Conservation (phyloP, 2,888 invertebrate species). For the Cerastis rubricosa region DNA sequence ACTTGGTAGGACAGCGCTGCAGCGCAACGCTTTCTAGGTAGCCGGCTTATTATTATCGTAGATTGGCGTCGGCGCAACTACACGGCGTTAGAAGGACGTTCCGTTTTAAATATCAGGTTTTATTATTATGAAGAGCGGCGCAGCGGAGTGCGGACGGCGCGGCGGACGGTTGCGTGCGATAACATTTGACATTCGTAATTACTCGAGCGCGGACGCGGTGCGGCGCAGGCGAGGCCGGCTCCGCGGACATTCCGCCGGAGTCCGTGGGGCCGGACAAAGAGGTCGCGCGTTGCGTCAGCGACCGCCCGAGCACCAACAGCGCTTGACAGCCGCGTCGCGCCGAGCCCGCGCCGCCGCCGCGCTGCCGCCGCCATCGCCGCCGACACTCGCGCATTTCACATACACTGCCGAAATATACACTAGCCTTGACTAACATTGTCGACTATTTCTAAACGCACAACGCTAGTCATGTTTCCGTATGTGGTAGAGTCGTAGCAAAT, state of each 20-base stretch:
- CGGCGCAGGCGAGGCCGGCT: constrained; percentile 80
- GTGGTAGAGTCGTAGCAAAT: constrained; percentile 52
- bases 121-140: constrained; percentile 91
- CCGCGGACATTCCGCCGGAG: constrained; percentile 82
- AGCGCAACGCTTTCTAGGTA: constrained; percentile 82
- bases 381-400: constrained; percentile 76
- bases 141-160: constrained; percentile 90
- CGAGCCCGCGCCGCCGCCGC: constrained; percentile 66
- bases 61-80: constrained; percentile 91
- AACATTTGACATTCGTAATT: constrained; percentile 91
- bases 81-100: constrained; percentile 91
- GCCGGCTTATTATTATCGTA: constrained; percentile 91
- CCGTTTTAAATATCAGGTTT: constrained; percentile 91
- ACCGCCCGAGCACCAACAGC: constrained; percentile 69
- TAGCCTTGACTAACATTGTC: constrained; percentile 83
- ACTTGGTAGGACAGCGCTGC: constrained; percentile 78
- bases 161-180: constrained; percentile 90
- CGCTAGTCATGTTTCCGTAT: constrained; percentile 76
- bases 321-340: constrained; percentile 70
- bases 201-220: constrained; percentile 85
- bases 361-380: constrained; percentile 47
- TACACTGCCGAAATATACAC: constrained; percentile 81
- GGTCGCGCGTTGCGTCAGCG: constrained; percentile 89
- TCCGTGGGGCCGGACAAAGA: constrained; percentile 88
- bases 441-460: constrained; percentile 79